Conservation (phyloP, 2,888 invertebrate genomes). For the Alloscopus bannaensis region DNA sequence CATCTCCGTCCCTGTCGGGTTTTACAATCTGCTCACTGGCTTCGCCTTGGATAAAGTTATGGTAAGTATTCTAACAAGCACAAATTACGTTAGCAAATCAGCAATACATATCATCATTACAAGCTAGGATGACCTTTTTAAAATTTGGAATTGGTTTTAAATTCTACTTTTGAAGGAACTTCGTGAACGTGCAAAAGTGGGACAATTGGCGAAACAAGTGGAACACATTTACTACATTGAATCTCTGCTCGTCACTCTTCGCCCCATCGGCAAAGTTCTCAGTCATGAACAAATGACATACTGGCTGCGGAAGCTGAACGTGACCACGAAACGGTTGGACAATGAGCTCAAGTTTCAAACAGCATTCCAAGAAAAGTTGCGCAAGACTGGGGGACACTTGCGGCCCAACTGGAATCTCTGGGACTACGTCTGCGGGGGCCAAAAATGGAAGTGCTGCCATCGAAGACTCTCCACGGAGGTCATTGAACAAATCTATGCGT, state of each 20-base stretch:
- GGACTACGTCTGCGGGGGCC: slow-evolving; percentile 33
- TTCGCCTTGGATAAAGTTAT: slow-evolving; percentile 61
- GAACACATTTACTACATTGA: slow-evolving; percentile 60
- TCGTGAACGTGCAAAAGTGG: slow-evolving; percentile 58
- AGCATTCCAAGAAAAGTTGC: slow-evolving; percentile 44
- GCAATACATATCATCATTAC: not conserved
- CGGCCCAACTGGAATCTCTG: slow-evolving; percentile 30
- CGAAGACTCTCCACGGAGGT: slow-evolving; percentile 40
- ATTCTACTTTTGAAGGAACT: slow-evolving; percentile 39
- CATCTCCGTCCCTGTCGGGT: slow-evolving; percentile 56
- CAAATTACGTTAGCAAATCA: too few species aligned
- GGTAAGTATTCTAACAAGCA: too few species aligned
- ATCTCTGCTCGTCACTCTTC: slow-evolving; percentile 33
- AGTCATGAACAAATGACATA: slow-evolving; percentile 22
- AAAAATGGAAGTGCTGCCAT: slow-evolving; percentile 24
- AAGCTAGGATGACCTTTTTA: not conserved
- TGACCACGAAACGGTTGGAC: slow-evolving; percentile 53
- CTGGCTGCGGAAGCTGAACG: slow-evolving; percentile 49
- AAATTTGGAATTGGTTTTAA: not conserved
- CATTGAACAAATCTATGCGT: slow-evolving; percentile 54
- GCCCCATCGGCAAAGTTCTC: slow-evolving; percentile 44
- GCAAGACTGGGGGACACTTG: slow-evolving; percentile 45
- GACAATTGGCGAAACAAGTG: slow-evolving; percentile 54
- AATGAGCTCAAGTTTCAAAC: slow-evolving; percentile 57
- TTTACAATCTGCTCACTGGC: slow-evolving; percentile 55